Percentiles rank a stretch among this genome's conserved stretches.
Conservation (phyloP, 1,140 invertebrate genomes). For the Drosophila punjabiensis region DNA sequence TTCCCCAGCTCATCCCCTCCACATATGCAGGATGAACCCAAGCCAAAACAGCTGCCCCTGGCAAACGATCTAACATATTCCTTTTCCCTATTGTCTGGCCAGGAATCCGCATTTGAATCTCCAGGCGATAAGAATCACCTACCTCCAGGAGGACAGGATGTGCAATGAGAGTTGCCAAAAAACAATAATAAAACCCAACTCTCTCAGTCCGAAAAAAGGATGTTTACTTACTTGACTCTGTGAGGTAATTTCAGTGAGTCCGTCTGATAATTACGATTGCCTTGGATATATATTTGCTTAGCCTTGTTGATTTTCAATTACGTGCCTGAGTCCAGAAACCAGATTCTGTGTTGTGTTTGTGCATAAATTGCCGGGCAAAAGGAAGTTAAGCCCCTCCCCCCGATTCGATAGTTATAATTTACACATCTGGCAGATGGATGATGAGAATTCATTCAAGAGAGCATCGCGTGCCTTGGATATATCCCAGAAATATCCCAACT, state of each 20-base stretch:
- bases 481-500: constrained; percentile 60
- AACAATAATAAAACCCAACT: constrained; percentile 8
- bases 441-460: constrained; percentile 7
- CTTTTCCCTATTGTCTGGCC: constrained; percentile 36
- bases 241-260: constrained; percentile 56
- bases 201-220: constrained; percentile 47
- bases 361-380: constrained; percentile 53
- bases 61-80: constrained; percentile 22
- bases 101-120: constrained; percentile 52
- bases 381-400: constrained; percentile 51
- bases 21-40: constrained; percentile 20
- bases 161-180: constrained; percentile 62
- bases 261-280: constrained; percentile 42
- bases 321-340: constrained; percentile 35
- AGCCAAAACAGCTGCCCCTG: constrained; percentile 50
- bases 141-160: constrained; percentile 60
- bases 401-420: constrained; percentile 48
- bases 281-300: constrained; percentile 75
- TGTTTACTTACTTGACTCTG: constrained; percentile 79
- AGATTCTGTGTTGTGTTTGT: constrained; percentile 64
- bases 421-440: constrained; percentile 54
- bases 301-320: constrained; percentile 77
- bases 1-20: constrained; percentile 54
- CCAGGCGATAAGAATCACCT: constrained; percentile 62
- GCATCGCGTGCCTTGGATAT: constrained; percentile 61